Evolutionary conservation across 2,113 vertebrate genomes (phyloP).

Genomic region (Erinaceus europaeus): DNA sequence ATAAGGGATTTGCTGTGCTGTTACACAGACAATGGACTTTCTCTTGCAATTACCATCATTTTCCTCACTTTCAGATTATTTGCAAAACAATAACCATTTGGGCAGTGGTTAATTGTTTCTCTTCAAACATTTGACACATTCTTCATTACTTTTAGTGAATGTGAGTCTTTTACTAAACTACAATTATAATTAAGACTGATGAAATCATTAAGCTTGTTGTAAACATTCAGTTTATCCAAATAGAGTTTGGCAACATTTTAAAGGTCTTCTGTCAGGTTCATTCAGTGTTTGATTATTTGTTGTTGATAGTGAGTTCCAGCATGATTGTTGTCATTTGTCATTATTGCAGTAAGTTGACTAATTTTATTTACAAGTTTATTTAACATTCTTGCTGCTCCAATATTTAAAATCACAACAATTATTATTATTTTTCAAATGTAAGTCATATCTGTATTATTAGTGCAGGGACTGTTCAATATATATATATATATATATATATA

Average conservation of each 20-base stretch:
- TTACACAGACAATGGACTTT: constrained; percentile 60
- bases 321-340: constrained; percentile 75
- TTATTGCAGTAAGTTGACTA: constrained; percentile 52
- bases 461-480: neutral
- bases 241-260: constrained; percentile 83
- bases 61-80: constrained; percentile 78
- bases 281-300: constrained; percentile 83
- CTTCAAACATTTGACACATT: constrained; percentile 79
- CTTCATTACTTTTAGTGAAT: constrained; percentile 79
- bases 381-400: constrained; percentile 51
- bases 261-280: constrained; percentile 87
- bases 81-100: constrained; percentile 78
- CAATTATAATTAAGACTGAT: constrained; percentile 86
- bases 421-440: neutral
- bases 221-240: constrained; percentile 86
- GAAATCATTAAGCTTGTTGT: constrained; percentile 84
- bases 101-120: constrained; percentile 78
- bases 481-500: too few relatives aligned
- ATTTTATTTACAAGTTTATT: constrained; percentile 69
- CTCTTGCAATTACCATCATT: constrained; percentile 63
- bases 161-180: constrained; percentile 74
- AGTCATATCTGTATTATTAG: neutral
- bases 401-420: constrained; percentile 50
- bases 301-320: constrained; percentile 77
- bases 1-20: constrained; percentile 32